A percentile compares a stretch with the other conserved stretches of the same genome.
phyloP scores from a whole-genome alignment of 2,797 vertebrate genomes.

The Scyliorhinus canicula region DNA sequence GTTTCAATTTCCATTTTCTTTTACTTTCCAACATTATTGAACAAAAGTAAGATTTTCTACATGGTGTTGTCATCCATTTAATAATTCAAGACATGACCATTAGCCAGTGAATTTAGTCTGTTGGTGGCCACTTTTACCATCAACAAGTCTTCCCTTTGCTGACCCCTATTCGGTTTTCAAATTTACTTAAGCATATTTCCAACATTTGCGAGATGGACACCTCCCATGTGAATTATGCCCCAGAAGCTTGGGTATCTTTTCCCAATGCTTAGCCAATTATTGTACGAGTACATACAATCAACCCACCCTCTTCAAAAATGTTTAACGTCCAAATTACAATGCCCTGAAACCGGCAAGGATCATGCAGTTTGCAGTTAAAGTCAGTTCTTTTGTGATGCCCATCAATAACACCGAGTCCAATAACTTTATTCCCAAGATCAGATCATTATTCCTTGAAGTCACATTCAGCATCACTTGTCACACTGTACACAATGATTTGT shows the following conservation, averaged over 20 bases:
- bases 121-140: background rate
- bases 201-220: background rate
- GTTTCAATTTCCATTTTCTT: background rate
- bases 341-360: background rate
- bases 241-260: background rate
- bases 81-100: background rate
- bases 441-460: background rate
- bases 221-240: background rate
- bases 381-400: background rate
- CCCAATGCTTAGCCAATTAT: background rate
- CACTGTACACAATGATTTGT: background rate
- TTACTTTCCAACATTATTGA: background rate
- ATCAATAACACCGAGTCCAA: background rate
- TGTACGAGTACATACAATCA: background rate
- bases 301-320: background rate
- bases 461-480: background rate
- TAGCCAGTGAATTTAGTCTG: background rate
- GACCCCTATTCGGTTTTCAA: background rate
- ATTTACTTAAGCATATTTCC: background rate
- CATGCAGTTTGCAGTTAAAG: background rate
- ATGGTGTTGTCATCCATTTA: background rate
- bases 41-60: background rate
- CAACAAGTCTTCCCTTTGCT: background rate
- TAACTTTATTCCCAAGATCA: background rate
- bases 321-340: background rate